A percentile compares a stretch with the other conserved stretches of the same genome.
Evolutionary conservation across 2,888 invertebrate species (phyloP).

Genomic region (Sarcophaga carnaria): DNA sequence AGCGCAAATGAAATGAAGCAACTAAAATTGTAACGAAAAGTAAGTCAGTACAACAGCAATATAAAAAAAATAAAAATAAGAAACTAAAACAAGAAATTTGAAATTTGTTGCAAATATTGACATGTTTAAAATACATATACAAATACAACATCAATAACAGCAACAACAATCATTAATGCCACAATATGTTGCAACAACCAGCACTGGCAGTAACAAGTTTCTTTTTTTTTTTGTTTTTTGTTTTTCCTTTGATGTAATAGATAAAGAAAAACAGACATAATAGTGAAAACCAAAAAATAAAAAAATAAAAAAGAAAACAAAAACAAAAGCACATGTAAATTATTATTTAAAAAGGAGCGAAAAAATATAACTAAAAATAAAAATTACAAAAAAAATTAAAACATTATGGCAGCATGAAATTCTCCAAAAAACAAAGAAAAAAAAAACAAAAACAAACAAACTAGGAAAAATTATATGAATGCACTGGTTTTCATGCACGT

Average conservation of each 20-base stretch:
- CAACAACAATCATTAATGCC: background rate
- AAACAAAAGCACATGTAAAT: conserved; percentile 57
- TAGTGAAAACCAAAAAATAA: conserved; percentile 10
- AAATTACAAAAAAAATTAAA: conserved; percentile 2
- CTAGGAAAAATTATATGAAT: background rate
- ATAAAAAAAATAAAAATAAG: background rate
- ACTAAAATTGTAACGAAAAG: background rate
- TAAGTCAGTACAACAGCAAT: background rate
- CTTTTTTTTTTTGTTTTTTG: background rate
- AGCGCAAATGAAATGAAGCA: background rate
- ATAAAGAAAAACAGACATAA: conserved; percentile 24
- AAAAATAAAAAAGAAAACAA: background rate
- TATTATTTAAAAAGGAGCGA: conserved; percentile 11
- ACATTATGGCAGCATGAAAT: conserved; percentile 62
- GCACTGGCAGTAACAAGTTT: background rate
- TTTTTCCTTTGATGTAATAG: conserved; percentile 49
- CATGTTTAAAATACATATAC: conserved; percentile 52
- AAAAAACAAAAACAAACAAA: conserved; percentile 34
- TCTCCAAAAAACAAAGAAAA: conserved; percentile 52
- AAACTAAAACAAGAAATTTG: background rate
- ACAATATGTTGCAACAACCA: background rate
- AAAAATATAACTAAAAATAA: background rate
- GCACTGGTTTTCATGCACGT: background rate
- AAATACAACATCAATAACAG: conserved; percentile 11
- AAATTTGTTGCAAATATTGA: conserved; percentile 54